These are phyloP conservation scores for Uria aalge DNA, from an alignment of 2,113 vertebrate genomes.

Conservation along the genomic window DNA sequence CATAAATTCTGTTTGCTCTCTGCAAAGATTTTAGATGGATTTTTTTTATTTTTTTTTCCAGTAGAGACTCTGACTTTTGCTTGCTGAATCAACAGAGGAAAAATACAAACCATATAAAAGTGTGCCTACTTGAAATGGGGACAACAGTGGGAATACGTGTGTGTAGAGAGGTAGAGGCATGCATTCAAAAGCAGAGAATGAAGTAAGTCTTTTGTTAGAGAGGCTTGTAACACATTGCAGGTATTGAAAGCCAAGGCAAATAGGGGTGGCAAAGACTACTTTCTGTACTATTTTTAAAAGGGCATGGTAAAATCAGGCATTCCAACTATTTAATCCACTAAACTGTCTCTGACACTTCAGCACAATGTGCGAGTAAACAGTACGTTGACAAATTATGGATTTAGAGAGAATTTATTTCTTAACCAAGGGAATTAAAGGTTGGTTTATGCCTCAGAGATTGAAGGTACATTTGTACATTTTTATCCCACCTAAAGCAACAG, in stretches of 20 bases:
- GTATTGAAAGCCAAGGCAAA: background rate
- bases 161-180: background rate
- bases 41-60: background rate
- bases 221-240: background rate
- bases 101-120: background rate
- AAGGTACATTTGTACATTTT: background rate
- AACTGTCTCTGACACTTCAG: background rate
- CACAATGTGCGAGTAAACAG: background rate
- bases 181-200: background rate
- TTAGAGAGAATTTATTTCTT: background rate
- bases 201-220: background rate
- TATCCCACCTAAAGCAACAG: background rate
- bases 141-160: background rate
- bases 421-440: background rate
- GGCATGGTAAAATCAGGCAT: background rate
- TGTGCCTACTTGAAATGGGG: background rate
- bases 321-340: background rate
- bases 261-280: background rate
- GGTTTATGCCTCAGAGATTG: background rate
- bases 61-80: background rate
- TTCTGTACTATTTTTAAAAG: background rate
- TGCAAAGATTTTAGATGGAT: background rate
- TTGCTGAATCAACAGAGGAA: background rate
- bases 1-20: background rate
- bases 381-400: background rate